A percentile compares a stretch with the other conserved stretches of the same genome.
phyloP scores from a whole-genome alignment of 2,888 invertebrate species.

The Agrilus mali region DNA sequence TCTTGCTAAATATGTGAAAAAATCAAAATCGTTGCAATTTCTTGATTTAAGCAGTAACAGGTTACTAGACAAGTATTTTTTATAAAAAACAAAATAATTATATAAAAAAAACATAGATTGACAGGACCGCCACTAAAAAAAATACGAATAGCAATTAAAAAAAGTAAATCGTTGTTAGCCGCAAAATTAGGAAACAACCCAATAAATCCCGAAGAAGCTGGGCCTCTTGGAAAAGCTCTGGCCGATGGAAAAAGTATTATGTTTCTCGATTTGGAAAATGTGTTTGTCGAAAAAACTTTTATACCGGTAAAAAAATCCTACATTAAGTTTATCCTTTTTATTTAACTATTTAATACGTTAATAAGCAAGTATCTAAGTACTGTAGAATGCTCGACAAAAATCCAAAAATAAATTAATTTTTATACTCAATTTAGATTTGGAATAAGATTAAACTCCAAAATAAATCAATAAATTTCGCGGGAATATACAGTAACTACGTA shows the following conservation, averaged over 20 bases:
- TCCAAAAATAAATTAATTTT: no score
- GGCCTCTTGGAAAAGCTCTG: constrained; percentile 29
- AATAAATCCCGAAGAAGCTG: constrained; percentile 34
- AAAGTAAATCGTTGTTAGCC: constrained; percentile 31
- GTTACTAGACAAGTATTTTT: constrained; percentile 14
- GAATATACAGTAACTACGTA: constrained; percentile 35
- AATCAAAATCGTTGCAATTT: constrained; percentile 20
- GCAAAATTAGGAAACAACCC: constrained; percentile 40
- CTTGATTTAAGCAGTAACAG: constrained; percentile 32
- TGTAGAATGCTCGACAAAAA: no score
- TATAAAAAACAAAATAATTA: neutral
- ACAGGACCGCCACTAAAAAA: constrained; percentile 21
- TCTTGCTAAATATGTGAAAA: constrained; percentile 20
- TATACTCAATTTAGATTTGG: constrained; percentile 8
- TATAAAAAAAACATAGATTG: constrained; percentile 14
- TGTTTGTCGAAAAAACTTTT: constrained; percentile 34
- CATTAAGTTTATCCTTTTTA: no score
- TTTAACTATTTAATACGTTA: no score
- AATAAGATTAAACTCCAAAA: constrained; percentile 16
- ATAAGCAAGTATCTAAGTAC: no score
- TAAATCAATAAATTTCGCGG: constrained; percentile 31
- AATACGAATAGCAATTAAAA: constrained; percentile 33
- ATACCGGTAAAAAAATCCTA: constrained; percentile 24
- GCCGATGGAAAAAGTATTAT: constrained; percentile 25
- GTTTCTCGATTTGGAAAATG: constrained; percentile 37